These are phyloP conservation scores for Spermophilus dauricus DNA, from an alignment of 2,113 vertebrate genomes.

Conservation along the genomic window DNA sequence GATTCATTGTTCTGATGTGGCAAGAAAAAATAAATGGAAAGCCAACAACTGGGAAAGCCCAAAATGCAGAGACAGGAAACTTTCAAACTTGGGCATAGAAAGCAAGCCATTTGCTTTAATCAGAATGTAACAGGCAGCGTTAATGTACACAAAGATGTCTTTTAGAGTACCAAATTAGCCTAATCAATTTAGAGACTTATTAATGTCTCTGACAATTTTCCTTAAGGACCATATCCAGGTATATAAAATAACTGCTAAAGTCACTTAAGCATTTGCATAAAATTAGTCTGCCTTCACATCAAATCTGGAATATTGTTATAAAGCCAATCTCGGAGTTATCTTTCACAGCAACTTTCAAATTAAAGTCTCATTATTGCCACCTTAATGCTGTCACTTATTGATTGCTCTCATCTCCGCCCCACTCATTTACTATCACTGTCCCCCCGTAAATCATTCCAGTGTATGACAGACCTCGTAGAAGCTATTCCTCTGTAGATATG, in stretches of 20 bases:
- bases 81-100: constrained; percentile 76
- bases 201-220: constrained; percentile 63
- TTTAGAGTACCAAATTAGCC: constrained; percentile 81
- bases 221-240: constrained; percentile 64
- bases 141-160: constrained; percentile 75
- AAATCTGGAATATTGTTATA: not conserved
- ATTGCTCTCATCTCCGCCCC: constrained; percentile 19
- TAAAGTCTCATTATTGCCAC: constrained; percentile 57
- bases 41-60: constrained; percentile 66
- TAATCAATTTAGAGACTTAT: constrained; percentile 69
- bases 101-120: constrained; percentile 43
- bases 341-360: constrained; percentile 65
- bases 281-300: constrained; percentile 61
- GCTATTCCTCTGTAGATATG: not conserved
- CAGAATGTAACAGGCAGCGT: constrained; percentile 76
- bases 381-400: constrained; percentile 12
- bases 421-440: not conserved
- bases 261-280: constrained; percentile 65
- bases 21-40: constrained; percentile 79
- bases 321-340: not conserved
- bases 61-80: constrained; percentile 76
- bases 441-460: not conserved
- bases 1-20: constrained; percentile 84
- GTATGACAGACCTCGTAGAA: not conserved
- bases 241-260: constrained; percentile 49